A percentile compares a stretch with the other conserved stretches of the same genome.
Conservation (phyloP, 2,113 vertebrate genomes). For the Grallaria varia region DNA sequence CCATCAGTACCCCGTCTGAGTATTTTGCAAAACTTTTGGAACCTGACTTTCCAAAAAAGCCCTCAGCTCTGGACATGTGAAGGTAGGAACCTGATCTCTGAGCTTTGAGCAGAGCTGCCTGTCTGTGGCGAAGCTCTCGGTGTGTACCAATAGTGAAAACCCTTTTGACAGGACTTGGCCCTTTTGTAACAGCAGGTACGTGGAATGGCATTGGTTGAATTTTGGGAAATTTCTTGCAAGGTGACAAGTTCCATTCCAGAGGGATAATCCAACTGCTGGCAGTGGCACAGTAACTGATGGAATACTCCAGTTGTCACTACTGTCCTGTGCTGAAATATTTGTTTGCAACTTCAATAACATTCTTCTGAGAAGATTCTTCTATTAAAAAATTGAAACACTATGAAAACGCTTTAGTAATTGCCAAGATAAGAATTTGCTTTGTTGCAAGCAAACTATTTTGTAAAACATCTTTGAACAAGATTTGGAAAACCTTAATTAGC, state of each 20-base stretch:
- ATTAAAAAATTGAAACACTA: neutral
- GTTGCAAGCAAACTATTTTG: neutral
- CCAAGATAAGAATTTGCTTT: neutral
- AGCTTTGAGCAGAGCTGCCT: neutral
- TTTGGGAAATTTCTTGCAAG: neutral
- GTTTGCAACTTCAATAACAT: neutral
- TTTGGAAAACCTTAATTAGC: neutral
- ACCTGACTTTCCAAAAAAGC: neutral
- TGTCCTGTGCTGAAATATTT: neutral
- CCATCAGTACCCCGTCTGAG: neutral
- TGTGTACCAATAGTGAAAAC: neutral
- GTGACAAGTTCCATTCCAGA: neutral
- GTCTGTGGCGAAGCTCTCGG: neutral
- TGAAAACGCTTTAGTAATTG: neutral
- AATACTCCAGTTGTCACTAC: neutral
- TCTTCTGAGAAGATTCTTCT: neutral
- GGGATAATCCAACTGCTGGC: neutral
- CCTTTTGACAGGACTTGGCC: neutral
- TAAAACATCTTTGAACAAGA: neutral
- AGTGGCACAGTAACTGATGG: neutral
- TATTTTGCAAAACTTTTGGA: neutral
- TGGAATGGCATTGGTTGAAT: neutral
- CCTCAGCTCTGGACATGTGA: neutral
- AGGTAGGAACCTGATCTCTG: neutral
- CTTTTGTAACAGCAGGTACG: neutral